Conservation (phyloP, 2,113 vertebrate genomes). For the Sminthopsis crassicaudata region DNA sequence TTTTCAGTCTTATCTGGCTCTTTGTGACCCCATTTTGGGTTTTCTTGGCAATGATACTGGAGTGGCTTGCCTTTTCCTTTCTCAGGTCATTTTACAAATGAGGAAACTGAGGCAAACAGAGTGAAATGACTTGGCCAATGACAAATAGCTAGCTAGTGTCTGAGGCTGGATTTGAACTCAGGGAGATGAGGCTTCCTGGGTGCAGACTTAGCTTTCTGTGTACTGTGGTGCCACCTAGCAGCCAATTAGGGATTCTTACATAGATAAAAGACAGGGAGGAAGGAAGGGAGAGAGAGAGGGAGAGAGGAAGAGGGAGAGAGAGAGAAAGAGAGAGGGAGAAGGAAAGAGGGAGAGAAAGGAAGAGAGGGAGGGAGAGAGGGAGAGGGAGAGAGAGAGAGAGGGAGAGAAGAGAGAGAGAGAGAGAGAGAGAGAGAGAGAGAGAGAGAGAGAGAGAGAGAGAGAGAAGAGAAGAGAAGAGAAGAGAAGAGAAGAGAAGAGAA, state of each 20-base stretch:
- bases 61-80: not conserved
- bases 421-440: no score
- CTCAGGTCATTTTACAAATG: not conserved
- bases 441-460: no score
- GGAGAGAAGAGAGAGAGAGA: no score
- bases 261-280: not conserved
- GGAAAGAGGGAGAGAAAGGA: no score
- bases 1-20: not conserved
- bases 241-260: not conserved
- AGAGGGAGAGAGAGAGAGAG: no score
- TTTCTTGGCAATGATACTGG: not conserved
- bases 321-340: no score
- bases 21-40: not conserved
- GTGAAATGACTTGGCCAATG: not conserved
- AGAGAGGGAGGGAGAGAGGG: no score
- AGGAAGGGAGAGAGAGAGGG: no score
- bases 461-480: no score
- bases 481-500: no score
- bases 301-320: no score
- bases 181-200: not conserved
- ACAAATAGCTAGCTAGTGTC: not conserved
- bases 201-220: no score
- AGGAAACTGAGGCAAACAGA: not conserved
- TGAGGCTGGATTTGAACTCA: not conserved
- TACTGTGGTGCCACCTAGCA: not conserved